Evolutionary conservation across 2,888 invertebrate genomes (phyloP), one percentile per base, ranked within the genome.

Genomic region (Perithous albicinctus): DNA sequence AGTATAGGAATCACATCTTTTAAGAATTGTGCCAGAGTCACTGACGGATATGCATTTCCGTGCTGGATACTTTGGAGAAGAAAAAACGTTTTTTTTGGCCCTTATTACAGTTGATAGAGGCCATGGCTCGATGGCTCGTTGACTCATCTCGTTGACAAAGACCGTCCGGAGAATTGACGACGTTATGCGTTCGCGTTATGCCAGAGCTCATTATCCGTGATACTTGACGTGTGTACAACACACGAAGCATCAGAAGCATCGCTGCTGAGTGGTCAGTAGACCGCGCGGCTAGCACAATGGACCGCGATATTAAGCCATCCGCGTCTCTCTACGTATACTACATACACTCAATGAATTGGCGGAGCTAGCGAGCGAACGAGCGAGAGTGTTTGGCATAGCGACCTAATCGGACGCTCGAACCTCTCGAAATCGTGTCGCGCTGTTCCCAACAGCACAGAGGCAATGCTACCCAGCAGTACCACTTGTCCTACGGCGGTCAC

Each of bases 231-330:
- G 35, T 51, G 20, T n/a, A 74, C 63, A 63, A 56, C 74, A 35
- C 70, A 66, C 8, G 59, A 26, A 20, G 29, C 46, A 46, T 56
- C 35, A 18, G 32, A 29, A 64, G 41, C 61, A 61, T 61, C 23
- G 69, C 67, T 48, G 56, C 32, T 63, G 63, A 77, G 80, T 81
- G 72, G 77, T 73, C 80, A 67, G 54, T 43, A 32, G 54, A 81
- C 32, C 35, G 41, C 66, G 46, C 10, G 63, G 73, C 43, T 67
- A 64, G 18, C 69, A 81, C 81, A 81, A 81, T 78, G 74, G 78
- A 41, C 54, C 59, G 41, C 41, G 73, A 77, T 81, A 81, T 78
- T 56, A 74, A 74, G 74, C 81, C 63, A 69, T 64, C 69, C 59
- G 38, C 51, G 73, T 69, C 64, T 63, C 79, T 32, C 41, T 43